Evolutionary conservation across 2,888 invertebrate species (phyloP).

Genomic region (Pediacus dermestoides): DNA sequence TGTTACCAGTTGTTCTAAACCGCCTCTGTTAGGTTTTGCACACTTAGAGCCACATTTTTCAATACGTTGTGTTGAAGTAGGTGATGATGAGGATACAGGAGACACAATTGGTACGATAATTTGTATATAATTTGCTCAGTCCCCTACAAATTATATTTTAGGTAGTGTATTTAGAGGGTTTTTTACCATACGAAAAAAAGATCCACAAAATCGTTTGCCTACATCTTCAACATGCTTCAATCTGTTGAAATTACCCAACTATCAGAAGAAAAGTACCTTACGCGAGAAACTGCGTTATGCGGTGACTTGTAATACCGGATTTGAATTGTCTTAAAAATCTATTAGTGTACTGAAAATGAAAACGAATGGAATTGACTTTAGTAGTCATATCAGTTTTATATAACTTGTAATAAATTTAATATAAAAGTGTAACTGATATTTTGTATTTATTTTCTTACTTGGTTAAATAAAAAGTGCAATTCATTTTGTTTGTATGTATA

Average conservation of each 20-base stretch:
- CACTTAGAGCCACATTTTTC: constrained; percentile 97
- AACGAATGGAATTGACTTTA: constrained; percentile 19
- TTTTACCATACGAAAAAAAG: constrained; percentile 93
- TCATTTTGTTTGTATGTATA: not conserved
- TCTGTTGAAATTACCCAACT: constrained; percentile 95
- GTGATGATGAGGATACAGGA: constrained; percentile 93
- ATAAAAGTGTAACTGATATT: too few species aligned
- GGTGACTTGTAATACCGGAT: constrained; percentile 96
- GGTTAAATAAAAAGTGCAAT: constrained; percentile 5
- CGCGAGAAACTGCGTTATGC: constrained; percentile 96
- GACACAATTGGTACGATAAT: constrained; percentile 67
- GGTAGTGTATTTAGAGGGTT: constrained; percentile 97
- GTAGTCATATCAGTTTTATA: constrained; percentile 24
- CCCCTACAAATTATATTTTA: constrained; percentile 37
- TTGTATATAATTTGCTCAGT: constrained; percentile 1
- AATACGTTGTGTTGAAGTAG: constrained; percentile 97
- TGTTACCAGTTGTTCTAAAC: constrained; percentile 90
- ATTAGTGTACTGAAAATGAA: constrained; percentile 10
- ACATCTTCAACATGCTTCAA: constrained; percentile 99
- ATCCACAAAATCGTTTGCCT: constrained; percentile 91
- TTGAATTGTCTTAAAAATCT: constrained; percentile 86
- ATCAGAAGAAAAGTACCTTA: constrained; percentile 91
- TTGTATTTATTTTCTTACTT: constrained; percentile 3
- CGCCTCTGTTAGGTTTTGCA: constrained; percentile 92
- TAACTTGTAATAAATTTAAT: constrained; percentile 4